These are phyloP conservation scores for Hetaerina titia DNA, from an alignment of 2,888 invertebrate genomes.

Conservation along the genomic window DNA sequence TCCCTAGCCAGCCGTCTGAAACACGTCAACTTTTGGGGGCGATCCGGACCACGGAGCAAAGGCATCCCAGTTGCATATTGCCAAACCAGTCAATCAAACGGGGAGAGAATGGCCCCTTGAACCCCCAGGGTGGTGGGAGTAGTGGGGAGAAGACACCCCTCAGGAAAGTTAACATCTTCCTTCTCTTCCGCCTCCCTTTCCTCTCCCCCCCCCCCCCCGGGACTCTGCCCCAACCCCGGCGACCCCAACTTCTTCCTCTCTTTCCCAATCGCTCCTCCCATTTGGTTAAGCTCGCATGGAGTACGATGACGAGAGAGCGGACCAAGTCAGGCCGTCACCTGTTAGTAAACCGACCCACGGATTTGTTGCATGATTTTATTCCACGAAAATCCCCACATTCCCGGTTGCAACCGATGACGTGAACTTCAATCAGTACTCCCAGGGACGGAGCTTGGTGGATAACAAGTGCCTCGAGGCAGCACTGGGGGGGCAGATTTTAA, in stretches of 20 bases:
- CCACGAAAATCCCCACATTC: no score
- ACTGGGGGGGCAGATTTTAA: no score
- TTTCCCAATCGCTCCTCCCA: not conserved
- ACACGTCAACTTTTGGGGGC: constrained; percentile 16
- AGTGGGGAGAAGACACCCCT: not conserved
- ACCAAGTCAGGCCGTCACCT: no score
- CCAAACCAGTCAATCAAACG: constrained; percentile 45
- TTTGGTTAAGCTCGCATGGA: not conserved
- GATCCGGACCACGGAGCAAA: constrained; percentile 29
- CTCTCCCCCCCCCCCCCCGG: not conserved
- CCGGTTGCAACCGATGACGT: no score
- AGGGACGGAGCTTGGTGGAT: no score
- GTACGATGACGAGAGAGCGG: no score
- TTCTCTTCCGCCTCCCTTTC: not conserved
- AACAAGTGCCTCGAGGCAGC: no score
- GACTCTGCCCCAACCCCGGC: not conserved
- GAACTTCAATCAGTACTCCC: no score
- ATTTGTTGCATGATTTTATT: no score
- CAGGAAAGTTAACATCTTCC: constrained; percentile 9
- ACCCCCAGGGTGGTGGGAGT: not conserved
- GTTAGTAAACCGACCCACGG: no score
- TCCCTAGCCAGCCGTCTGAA: constrained; percentile 41
- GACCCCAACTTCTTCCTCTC: not conserved
- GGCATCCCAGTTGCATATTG: constrained; percentile 14
- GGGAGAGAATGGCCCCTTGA: not conserved